These are phyloP conservation scores for Mesocentrotus franciscanus DNA, from an alignment of 53 echinoderm and acorn worm species.

Conservation along the genomic window DNA sequence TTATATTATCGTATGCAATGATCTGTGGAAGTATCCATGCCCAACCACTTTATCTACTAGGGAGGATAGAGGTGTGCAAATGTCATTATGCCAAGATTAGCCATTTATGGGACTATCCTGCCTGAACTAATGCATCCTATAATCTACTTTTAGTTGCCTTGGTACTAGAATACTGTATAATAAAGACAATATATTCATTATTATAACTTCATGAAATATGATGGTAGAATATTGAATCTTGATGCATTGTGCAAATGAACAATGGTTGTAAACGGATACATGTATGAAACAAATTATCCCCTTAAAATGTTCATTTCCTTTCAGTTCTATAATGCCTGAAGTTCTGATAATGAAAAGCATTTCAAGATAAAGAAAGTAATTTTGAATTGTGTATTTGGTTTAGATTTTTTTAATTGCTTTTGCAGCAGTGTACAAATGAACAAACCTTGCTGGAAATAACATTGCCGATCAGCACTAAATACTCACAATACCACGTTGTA, in stretches of 20 bases:
- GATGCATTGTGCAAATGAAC: neutral
- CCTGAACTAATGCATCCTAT: constrained; percentile 29
- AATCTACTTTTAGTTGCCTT: neutral
- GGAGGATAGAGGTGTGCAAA: constrained; percentile 53
- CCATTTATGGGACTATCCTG: constrained; percentile 44
- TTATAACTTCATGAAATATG: neutral
- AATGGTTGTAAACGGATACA: neutral
- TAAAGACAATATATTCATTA: neutral
- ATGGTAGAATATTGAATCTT: neutral
- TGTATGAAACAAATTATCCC: neutral
- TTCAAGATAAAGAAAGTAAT: neutral
- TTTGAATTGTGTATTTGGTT: too few relatives aligned
- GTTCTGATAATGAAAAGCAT: neutral
- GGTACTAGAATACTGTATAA: neutral
- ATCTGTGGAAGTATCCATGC: constrained; percentile 57
- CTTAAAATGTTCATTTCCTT: neutral
- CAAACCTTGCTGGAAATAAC: too few relatives aligned
- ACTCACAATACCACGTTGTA: too few relatives aligned
- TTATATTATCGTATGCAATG: constrained; percentile 61
- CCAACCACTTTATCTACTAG: constrained; percentile 58
- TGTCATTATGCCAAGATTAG: constrained; percentile 56
- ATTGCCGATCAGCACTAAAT: too few relatives aligned
- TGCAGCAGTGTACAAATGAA: too few relatives aligned
- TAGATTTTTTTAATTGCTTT: too few relatives aligned
- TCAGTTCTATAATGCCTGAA: neutral